Evolutionary conservation across 2,888 invertebrate species (phyloP).

Genomic region (Sericinus montela): DNA sequence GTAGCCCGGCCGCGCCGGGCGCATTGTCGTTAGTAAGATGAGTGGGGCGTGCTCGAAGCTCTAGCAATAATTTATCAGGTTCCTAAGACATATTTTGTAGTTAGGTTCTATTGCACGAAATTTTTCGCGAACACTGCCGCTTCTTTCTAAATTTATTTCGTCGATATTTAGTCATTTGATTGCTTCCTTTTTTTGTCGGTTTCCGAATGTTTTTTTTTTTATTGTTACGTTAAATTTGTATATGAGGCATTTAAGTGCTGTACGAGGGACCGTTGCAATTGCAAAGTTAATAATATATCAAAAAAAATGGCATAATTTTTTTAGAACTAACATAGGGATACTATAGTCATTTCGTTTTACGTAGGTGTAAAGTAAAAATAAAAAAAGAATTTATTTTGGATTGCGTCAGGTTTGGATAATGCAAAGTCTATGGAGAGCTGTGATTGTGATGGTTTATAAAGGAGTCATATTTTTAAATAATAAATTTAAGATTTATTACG

Average conservation of each 20-base stretch:
- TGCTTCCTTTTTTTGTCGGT: constrained; percentile 53
- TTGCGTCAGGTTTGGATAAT: constrained; percentile 69
- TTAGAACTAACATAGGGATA: constrained; percentile 76
- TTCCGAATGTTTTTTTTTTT: constrained; percentile 42
- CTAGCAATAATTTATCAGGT: constrained; percentile 79
- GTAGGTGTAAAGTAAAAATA: constrained; percentile 63
- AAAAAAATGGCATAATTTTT: constrained; percentile 73
- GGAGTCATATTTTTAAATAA: constrained; percentile 78
- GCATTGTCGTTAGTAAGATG: constrained; percentile 51
- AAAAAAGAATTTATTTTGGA: constrained; percentile 78
- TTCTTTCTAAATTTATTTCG: constrained; percentile 65
- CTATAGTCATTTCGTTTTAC: constrained; percentile 76
- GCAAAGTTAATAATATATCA: constrained; percentile 76
- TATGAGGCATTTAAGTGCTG: constrained; percentile 76
- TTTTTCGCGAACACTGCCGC: constrained; percentile 76
- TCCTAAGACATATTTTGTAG: constrained; percentile 78
- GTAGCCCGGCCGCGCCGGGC: constrained; percentile 55
- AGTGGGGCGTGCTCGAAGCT: constrained; percentile 57
- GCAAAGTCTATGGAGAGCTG: constrained; percentile 77
- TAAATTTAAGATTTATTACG: constrained; percentile 73
- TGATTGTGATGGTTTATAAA: constrained; percentile 75
- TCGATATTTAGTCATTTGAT: constrained; percentile 56
- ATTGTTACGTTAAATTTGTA: constrained; percentile 68
- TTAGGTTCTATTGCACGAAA: constrained; percentile 77
- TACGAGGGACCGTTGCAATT: constrained; percentile 79